A percentile compares a stretch with the other conserved stretches of the same genome.
Evolutionary conservation across 2,888 invertebrate genomes (phyloP).

Genomic region (Eudemis profundana): DNA sequence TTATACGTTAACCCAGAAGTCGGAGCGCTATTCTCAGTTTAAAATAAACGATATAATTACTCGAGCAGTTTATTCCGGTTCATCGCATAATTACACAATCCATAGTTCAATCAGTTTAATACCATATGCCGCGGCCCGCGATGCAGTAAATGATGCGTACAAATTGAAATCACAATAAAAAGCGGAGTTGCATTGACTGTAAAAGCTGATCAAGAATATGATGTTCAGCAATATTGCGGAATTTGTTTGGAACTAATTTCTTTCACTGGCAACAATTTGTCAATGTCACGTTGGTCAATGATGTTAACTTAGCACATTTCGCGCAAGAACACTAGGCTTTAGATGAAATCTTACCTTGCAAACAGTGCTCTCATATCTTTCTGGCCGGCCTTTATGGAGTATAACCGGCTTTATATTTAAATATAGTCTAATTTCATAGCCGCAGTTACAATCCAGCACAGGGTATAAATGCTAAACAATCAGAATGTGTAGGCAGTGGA

Average conservation of each 20-base stretch:
- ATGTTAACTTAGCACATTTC: no score
- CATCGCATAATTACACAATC: conserved; percentile 50
- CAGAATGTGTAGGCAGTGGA: conserved; percentile 29
- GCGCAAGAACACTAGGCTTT: no score
- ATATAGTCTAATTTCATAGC: conserved; percentile 26
- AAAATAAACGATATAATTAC: conserved; percentile 45
- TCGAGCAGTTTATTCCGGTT: conserved; percentile 46
- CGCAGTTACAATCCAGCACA: conserved; percentile 2
- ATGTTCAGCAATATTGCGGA: no score
- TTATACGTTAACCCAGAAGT: conserved; percentile 55
- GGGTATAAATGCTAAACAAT: conserved; percentile 26
- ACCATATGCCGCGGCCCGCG: neutral
- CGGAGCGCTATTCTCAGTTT: conserved; percentile 48
- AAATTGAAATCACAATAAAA: conserved; percentile 22
- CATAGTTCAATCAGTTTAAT: conserved; percentile 14
- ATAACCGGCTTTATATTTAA: conserved; percentile 16
- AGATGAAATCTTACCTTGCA: no score
- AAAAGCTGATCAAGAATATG: no score
- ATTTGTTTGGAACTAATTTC: no score
- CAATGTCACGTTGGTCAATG: no score
- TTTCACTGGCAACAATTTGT: no score
- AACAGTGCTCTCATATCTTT: no score
- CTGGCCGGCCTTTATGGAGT: no score
- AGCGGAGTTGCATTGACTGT: neutral
- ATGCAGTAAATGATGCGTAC: conserved; percentile 11